Evolutionary conservation across 2,113 vertebrate species (phyloP).

Genomic region (Spilogale gracilis): DNA sequence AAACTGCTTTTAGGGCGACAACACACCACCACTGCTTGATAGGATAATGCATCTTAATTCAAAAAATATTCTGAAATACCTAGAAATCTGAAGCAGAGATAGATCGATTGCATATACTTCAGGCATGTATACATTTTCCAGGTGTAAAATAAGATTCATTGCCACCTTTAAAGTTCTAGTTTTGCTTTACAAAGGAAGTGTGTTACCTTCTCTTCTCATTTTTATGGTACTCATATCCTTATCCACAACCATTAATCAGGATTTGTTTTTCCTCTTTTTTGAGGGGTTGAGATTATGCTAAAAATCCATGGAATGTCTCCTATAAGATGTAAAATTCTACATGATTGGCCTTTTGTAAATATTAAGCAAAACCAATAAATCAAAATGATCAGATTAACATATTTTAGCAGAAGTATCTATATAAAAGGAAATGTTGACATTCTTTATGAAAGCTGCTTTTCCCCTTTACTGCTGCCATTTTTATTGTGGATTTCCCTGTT

Average conservation of each 20-base stretch:
- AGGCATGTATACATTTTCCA: not conserved
- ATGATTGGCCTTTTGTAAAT: constrained; percentile 70
- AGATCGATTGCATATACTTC: not conserved
- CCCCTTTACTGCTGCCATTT: constrained; percentile 67
- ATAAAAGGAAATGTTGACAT: constrained; percentile 68
- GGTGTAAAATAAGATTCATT: constrained; percentile 34
- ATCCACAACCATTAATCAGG: not conserved
- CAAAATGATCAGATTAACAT: constrained; percentile 68
- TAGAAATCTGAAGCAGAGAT: constrained; percentile 19
- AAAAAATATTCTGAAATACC: constrained; percentile 15
- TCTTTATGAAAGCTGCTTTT: constrained; percentile 71
- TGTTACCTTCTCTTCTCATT: constrained; percentile 45
- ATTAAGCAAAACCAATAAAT: constrained; percentile 66
- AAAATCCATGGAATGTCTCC: constrained; percentile 37
- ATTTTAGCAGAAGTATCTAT: constrained; percentile 46
- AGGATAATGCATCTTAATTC: constrained; percentile 5
- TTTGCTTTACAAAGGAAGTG: not conserved
- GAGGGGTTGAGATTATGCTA: not conserved
- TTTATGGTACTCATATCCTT: not conserved
- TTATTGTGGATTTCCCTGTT: constrained; percentile 75
- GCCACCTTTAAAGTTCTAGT: not conserved
- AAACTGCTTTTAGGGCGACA: not conserved
- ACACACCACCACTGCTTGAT: not conserved
- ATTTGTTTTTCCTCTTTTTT: not conserved
- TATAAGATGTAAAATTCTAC: constrained; percentile 52